Percentiles rank a stretch among this genome's conserved stretches.
These are phyloP conservation scores for Aporrectodea caliginosa DNA, from an alignment of 1,140 invertebrate genomes.

Conservation along the genomic window DNA sequence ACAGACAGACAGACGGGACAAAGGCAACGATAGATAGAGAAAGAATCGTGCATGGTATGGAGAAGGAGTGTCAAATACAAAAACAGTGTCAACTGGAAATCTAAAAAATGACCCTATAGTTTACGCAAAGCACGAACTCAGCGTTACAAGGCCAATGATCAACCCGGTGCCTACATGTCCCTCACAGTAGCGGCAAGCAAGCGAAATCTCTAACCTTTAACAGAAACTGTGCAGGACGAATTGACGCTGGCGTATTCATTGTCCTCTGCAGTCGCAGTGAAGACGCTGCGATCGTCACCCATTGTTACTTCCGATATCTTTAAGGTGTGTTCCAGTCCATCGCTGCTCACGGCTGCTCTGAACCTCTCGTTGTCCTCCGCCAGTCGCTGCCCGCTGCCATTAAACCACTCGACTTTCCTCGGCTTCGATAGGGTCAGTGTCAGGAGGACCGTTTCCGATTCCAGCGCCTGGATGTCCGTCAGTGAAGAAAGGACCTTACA, in stretches of 20 bases:
- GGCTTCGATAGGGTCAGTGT: neutral
- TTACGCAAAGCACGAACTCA: no score
- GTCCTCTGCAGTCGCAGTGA: constrained; percentile 17
- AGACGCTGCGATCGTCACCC: constrained; percentile 29
- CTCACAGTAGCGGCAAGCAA: no score
- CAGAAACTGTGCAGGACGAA: constrained; percentile 22
- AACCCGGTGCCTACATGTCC: no score
- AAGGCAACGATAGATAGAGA: no score
- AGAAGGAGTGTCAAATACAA: no score
- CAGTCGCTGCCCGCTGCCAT: neutral
- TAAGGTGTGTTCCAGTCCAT: neutral
- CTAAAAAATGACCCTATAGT: no score
- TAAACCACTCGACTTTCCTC: neutral
- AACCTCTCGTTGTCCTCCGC: neutral
- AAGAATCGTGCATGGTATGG: no score
- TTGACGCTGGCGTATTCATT: constrained; percentile 15
- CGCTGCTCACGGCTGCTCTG: neutral
- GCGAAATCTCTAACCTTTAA: constrained; percentile 34
- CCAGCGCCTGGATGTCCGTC: neutral
- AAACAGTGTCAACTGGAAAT: no score
- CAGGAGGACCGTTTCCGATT: neutral
- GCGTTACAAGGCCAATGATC: no score
- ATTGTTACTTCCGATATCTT: constrained; percentile 15
- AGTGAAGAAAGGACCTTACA: neutral
- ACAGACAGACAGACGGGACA: no score